phyloP scores from a whole-genome alignment of 2,797 vertebrate species.

The Octomys mimax region DNA sequence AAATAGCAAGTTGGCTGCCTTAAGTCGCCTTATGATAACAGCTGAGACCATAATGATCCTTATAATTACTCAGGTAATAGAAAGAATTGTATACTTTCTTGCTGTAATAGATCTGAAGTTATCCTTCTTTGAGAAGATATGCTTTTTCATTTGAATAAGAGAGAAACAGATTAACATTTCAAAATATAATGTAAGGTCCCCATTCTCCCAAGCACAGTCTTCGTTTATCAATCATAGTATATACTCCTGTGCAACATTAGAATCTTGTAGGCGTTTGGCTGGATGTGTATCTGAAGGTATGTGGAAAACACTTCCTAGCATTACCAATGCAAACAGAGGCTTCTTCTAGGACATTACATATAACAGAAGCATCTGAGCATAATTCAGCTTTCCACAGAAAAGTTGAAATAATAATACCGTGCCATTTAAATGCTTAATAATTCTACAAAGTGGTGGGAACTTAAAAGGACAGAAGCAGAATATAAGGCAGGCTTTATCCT shows the following conservation, averaged over 20 bases:
- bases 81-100: background rate
- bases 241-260: background rate
- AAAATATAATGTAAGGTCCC: background rate
- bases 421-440: conserved; percentile 65
- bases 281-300: background rate
- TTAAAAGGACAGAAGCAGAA: conserved; percentile 68
- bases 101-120: conserved; percentile 6
- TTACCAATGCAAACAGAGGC: conserved; percentile 49
- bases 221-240: background rate
- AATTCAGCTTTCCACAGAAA: conserved; percentile 63
- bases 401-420: background rate
- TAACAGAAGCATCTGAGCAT: conserved; percentile 60
- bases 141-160: conserved; percentile 57
- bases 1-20: background rate
- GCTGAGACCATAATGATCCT: background rate
- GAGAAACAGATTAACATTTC: conserved; percentile 5
- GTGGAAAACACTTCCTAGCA: background rate
- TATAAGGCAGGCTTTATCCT: conserved; percentile 1
- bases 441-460: conserved; percentile 71
- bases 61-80: conserved; percentile 13
- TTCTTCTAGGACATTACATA: background rate
- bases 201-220: conserved; percentile 5
- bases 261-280: background rate
- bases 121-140: conserved; percentile 1
- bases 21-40: background rate